Evolutionary conservation across 2,797 vertebrate genomes (phyloP).

Genomic region (Emys orbicularis): DNA sequence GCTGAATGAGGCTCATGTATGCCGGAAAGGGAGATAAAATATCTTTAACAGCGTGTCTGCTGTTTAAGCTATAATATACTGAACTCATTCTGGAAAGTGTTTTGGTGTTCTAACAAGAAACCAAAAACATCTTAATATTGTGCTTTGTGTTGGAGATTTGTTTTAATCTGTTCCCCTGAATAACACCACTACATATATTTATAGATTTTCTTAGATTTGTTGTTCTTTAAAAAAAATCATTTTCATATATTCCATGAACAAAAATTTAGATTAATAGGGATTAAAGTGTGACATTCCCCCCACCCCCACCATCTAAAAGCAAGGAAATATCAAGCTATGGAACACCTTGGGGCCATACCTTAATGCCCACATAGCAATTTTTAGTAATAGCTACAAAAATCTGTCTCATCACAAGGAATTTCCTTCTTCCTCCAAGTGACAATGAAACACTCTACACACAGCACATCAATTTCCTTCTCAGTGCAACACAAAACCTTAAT

Average conservation of each 20-base stretch:
- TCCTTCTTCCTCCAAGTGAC: neutral
- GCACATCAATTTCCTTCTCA: neutral
- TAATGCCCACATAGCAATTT: neutral
- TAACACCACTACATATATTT: neutral
- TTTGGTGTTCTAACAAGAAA: conserved; percentile 4
- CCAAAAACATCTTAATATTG: neutral
- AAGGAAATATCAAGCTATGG: neutral
- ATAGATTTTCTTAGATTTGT: neutral
- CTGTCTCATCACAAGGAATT: neutral
- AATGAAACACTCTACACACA: neutral
- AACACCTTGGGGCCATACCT: neutral
- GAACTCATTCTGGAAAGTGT: neutral
- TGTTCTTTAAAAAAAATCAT: neutral
- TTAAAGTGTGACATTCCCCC: neutral
- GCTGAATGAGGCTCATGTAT: neutral
- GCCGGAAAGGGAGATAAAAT: neutral
- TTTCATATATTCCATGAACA: neutral
- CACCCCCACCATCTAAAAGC: neutral
- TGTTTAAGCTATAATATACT: neutral
- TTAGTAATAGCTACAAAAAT: neutral
- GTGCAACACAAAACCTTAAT: neutral
- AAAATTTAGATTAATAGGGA: neutral
- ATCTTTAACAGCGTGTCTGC: neutral
- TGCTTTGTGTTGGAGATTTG: neutral
- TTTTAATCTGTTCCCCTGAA: conserved; percentile 21